Evolutionary conservation across 1,140 invertebrate species (phyloP), one percentile per base, ranked within the genome.

Genomic region (Drosophila takahashii): DNA sequence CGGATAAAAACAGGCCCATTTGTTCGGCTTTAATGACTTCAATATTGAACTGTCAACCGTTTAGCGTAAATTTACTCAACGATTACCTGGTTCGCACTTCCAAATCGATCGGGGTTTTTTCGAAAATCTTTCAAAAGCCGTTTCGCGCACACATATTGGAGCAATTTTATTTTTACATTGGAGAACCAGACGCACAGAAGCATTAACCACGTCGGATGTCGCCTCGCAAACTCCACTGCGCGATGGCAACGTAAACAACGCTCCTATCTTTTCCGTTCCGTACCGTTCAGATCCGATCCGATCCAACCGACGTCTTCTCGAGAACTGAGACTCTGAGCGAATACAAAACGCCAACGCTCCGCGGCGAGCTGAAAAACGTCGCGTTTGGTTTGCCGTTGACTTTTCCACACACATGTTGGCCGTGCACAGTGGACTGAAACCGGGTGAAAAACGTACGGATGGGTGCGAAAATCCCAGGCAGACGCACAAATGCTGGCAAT

Each of bases 261-360:
- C 5, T 48, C n/a, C 32, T 72, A 62, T 74, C 48, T 44, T 10
- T 39, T 48, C 58, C 61, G 16, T 16, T 64, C 26, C 42, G 42
- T 5, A 62, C 32, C 34, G n/a, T 61, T 32, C 57, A 42, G 42
- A 26, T 45, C 67, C 72, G 78, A 71, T 78, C 74, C 83, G 83
- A 83, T 79, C 76, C 83, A 77, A 64, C 45, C 83, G 83, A 64
- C 50, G 83, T 81, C 83, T 86, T 69, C 71, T 83, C 79, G 83
- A 86, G 83, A 86, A 86, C 83, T 86, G 83, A 86, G 56, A 47
- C 45, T n/a, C n/a, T 1, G 26, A 47, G 13, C 26, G 22, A 29
- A 27, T 15, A 11, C 73, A 52, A 27, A 77, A 78, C 74, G 74
- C 81, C 84, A 89, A 79, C 79, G 83, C 71, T 74, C 61, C 66